Conservation (phyloP, 2,888 invertebrate species). For the Xylota sylvarum region DNA sequence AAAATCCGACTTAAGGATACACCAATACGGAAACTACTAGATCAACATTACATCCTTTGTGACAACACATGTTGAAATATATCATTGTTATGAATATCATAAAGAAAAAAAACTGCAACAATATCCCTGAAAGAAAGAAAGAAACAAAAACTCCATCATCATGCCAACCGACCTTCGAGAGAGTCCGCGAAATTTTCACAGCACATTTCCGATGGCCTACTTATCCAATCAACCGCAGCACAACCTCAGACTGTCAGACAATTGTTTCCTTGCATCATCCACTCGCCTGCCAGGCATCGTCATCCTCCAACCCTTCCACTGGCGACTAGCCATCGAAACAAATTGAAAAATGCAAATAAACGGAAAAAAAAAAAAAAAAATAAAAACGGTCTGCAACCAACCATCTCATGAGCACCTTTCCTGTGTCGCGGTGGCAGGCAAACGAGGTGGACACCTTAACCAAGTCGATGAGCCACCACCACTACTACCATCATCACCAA, state of each 20-base stretch:
- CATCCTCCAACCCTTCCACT: slow-evolving; percentile 52
- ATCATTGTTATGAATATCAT: background rate
- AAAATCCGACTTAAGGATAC: too few relatives aligned
- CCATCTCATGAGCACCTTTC: slow-evolving; percentile 70
- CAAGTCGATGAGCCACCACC: slow-evolving; percentile 29
- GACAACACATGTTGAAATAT: background rate
- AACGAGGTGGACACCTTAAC: slow-evolving; percentile 71
- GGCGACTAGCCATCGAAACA: slow-evolving; percentile 71
- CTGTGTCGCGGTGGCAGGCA: slow-evolving; percentile 62
- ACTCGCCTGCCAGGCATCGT: slow-evolving; percentile 44
- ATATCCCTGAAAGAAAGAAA: too few relatives aligned
- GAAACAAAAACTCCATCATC: background rate
- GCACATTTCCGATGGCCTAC: slow-evolving; percentile 74
- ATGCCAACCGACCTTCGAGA: slow-evolving; percentile 48
- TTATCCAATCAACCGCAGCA: slow-evolving; percentile 73
- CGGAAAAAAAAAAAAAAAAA: slow-evolving; percentile 24
- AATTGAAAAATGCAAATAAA: slow-evolving; percentile 72
- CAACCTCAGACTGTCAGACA: slow-evolving; percentile 67
- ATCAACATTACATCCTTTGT: background rate
- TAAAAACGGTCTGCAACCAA: slow-evolving; percentile 57
- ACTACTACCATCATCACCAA: slow-evolving; percentile 24
- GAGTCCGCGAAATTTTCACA: slow-evolving; percentile 56
- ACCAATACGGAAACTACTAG: too few relatives aligned
- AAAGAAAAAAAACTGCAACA: background rate
- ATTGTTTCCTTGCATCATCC: slow-evolving; percentile 73